Conservation (phyloP, 2,797 vertebrate genomes). For the Cynopterus sphinx region DNA sequence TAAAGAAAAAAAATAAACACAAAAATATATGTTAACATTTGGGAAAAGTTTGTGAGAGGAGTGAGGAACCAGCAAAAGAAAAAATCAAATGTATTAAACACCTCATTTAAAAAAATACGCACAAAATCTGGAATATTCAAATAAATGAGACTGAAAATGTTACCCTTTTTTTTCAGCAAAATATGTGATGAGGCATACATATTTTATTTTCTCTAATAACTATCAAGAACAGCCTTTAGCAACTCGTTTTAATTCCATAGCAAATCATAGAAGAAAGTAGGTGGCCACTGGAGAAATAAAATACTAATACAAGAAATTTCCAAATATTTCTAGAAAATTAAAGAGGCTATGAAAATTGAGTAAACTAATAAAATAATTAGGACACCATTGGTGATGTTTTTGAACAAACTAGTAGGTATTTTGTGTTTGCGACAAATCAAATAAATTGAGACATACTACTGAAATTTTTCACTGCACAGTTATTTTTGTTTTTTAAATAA, state of each 20-base stretch:
- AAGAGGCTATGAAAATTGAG: slow-evolving; percentile 33
- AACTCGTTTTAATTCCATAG: slow-evolving; percentile 52
- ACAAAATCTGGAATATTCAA: not conserved
- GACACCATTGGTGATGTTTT: not conserved
- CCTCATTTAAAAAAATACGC: not conserved
- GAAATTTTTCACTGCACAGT: not conserved
- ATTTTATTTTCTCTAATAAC: slow-evolving; percentile 67
- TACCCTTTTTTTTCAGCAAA: not conserved
- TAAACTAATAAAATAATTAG: slow-evolving; percentile 43
- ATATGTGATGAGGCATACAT: slow-evolving; percentile 22
- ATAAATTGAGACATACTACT: not conserved
- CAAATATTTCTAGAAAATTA: slow-evolving; percentile 55
- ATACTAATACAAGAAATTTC: slow-evolving; percentile 47
- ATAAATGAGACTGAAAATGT: slow-evolving; percentile 32
- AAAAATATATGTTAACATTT: not conserved
- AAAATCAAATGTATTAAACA: not conserved
- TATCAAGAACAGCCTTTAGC: slow-evolving; percentile 55
- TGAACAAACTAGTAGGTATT: not conserved
- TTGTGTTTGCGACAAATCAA: not conserved
- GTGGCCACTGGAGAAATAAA: slow-evolving; percentile 55
- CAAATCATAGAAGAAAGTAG: slow-evolving; percentile 46
- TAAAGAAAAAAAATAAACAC: not conserved
- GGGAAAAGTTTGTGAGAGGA: not conserved
- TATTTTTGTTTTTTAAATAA: slow-evolving; percentile 56
- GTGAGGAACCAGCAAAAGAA: not conserved